Evolutionary conservation across 2,797 vertebrate genomes (phyloP).

Genomic region (Centropyge bicolor): DNA sequence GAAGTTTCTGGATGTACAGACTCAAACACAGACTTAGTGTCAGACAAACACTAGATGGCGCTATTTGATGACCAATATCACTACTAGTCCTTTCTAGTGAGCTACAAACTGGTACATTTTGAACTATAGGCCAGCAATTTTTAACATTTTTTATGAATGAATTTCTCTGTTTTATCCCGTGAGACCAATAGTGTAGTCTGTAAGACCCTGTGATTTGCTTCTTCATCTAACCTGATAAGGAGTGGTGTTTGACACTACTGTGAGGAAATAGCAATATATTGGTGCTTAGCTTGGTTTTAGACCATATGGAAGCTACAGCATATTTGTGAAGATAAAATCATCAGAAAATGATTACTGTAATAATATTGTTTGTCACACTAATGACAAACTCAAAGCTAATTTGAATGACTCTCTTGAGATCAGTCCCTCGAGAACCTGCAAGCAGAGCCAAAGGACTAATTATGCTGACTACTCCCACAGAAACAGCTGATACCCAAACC

Average conservation of each 20-base stretch:
- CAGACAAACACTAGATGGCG: slow-evolving; percentile 72
- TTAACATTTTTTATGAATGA: background rate
- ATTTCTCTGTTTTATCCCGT: background rate
- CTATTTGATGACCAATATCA: slow-evolving; percentile 47
- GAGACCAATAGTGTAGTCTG: background rate
- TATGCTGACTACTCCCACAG: background rate
- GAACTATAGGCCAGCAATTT: background rate
- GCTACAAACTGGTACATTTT: background rate
- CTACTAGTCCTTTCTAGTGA: background rate
- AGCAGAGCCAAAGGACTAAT: background rate
- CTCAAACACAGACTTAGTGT: background rate
- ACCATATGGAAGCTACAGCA: background rate
- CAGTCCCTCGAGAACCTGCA: background rate
- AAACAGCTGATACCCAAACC: slow-evolving; percentile 10
- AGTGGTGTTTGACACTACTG: background rate
- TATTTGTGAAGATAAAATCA: background rate
- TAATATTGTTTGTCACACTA: background rate
- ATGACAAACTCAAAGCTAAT: background rate
- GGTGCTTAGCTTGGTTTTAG: background rate
- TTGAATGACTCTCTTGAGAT: background rate
- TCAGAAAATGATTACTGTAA: background rate
- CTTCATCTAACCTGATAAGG: background rate
- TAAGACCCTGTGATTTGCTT: background rate
- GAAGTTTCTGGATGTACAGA: background rate
- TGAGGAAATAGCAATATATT: background rate